Percentiles rank a stretch among this genome's conserved stretches.
Conservation (phyloP, 2,888 invertebrate genomes). For the Steinernema carpocapsae region DNA sequence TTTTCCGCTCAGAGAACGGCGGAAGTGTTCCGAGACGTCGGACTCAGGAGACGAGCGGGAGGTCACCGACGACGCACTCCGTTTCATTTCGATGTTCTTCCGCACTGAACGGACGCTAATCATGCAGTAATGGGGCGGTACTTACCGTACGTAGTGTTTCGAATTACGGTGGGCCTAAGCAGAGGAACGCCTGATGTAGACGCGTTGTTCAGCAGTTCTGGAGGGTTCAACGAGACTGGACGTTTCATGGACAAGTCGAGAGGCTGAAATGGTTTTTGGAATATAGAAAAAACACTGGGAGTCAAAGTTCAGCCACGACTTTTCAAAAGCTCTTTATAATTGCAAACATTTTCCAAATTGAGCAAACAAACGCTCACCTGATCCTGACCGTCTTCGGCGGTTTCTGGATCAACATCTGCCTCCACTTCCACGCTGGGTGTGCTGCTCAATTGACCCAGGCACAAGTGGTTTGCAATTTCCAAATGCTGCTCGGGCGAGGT, state of each 20-base stretch:
- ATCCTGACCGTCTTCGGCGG: background rate
- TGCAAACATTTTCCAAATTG: no score
- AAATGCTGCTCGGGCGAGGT: constrained; percentile 22
- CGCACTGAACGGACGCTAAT: background rate
- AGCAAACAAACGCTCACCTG: background rate
- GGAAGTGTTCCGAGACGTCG: constrained; percentile 46
- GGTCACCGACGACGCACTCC: constrained; percentile 45
- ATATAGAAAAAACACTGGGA: background rate
- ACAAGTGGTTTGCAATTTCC: background rate
- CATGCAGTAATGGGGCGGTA: no score
- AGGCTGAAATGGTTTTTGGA: background rate
- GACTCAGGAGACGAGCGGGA: constrained; percentile 43
- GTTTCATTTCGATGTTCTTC: constrained; percentile 35
- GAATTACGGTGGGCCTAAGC: constrained; percentile 17
- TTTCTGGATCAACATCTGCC: background rate
- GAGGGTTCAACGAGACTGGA: background rate
- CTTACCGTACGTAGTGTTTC: constrained; percentile 22
- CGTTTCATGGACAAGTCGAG: constrained; percentile 27
- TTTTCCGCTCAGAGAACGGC: constrained; percentile 45
- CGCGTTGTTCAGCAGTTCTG: background rate
- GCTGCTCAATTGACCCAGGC: background rate
- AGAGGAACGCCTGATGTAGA: constrained; percentile 24
- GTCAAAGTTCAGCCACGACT: no score
- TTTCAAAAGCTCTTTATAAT: no score
- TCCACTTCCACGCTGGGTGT: background rate